These are phyloP conservation scores for Tortricodes alternella DNA, from an alignment of 2,888 invertebrate species.

Conservation along the genomic window DNA sequence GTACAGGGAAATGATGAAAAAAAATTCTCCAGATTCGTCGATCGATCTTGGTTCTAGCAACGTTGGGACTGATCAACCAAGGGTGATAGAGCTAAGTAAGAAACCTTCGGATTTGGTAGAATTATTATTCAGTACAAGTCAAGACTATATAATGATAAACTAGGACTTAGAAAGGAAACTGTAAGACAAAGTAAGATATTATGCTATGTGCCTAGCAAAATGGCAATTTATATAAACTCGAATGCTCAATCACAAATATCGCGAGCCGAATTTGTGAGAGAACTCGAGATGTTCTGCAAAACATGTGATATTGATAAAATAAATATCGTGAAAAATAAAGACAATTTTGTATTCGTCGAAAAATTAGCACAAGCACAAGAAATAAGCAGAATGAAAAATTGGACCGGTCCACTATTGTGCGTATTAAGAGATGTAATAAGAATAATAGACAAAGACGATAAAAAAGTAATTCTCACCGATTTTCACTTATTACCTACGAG, in stretches of 20 bases:
- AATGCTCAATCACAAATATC: background rate
- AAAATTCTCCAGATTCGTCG: background rate
- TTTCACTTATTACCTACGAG: conserved; percentile 35
- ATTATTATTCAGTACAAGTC: background rate
- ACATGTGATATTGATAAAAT: background rate
- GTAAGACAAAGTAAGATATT: background rate
- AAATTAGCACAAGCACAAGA: background rate
- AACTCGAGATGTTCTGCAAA: background rate
- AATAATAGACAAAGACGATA: conserved; percentile 31
- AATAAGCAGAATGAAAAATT: background rate
- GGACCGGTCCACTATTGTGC: background rate
- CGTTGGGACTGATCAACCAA: background rate
- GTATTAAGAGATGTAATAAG: conserved; percentile 9
- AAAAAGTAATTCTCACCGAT: conserved; percentile 32
- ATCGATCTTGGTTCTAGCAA: background rate
- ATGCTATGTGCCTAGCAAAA: background rate
- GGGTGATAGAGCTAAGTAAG: background rate
- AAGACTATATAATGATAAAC: background rate
- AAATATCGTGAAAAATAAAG: background rate
- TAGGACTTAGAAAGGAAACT: background rate
- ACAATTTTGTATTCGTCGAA: background rate
- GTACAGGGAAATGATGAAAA: background rate
- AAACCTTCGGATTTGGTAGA: background rate
- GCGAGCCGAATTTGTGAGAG: background rate
- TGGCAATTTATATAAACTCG: background rate